Conservation (phyloP, 2,113 vertebrate species). For the Labeo rohita region DNA sequence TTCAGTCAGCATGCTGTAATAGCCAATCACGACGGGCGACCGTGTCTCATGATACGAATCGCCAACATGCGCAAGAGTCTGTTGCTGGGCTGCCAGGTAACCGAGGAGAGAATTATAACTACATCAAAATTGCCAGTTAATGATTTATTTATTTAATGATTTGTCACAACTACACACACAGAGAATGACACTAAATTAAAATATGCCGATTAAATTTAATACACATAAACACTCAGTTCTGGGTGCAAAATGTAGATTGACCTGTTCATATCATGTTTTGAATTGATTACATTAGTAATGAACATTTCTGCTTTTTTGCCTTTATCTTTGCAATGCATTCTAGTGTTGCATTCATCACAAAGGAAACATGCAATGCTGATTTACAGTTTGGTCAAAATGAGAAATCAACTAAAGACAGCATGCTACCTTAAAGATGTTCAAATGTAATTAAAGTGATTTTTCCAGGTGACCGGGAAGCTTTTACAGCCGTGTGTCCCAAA, state of each 20-base stretch:
- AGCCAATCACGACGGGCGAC: constrained; percentile 83
- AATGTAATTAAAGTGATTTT: not conserved
- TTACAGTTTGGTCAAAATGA: too few species aligned
- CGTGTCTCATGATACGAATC: constrained; percentile 93
- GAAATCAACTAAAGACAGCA: not conserved
- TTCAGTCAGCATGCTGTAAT: constrained; percentile 94
- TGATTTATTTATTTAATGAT: not conserved
- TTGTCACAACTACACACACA: not conserved
- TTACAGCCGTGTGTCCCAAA: constrained; percentile 90
- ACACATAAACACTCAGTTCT: too few species aligned
- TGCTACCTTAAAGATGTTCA: not conserved
- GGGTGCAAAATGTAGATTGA: not conserved
- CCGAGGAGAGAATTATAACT: not conserved
- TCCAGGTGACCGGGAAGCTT: constrained; percentile 88
- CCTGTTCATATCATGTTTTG: not conserved
- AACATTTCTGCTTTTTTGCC: not conserved
- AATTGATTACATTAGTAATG: not conserved
- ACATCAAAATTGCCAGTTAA: not conserved
- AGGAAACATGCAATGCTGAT: not conserved
- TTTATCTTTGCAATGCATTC: not conserved
- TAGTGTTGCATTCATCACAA: not conserved
- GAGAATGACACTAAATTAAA: not conserved
- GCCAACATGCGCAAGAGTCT: constrained; percentile 97
- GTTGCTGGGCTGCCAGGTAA: constrained; percentile 89
- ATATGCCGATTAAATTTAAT: not conserved